phyloP scores from a whole-genome alignment of 2,888 invertebrate species.

The Sarcophaga variegata region DNA sequence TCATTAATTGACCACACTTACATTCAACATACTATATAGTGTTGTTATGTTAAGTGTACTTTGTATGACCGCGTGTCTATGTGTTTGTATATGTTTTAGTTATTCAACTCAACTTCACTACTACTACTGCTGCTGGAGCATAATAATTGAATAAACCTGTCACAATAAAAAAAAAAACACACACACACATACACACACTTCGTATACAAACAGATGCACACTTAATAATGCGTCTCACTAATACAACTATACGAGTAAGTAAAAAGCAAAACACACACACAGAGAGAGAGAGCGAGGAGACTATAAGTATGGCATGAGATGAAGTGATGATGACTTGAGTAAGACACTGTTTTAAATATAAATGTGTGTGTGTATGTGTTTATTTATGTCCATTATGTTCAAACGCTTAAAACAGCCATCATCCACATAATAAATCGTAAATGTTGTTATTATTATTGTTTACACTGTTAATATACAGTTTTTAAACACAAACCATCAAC shows the following conservation, averaged over 20 bases:
- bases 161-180: constrained; percentile 58
- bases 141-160: constrained; percentile 59
- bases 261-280: not conserved
- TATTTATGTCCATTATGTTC: not conserved
- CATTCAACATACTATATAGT: too few relatives aligned
- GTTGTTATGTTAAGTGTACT: not conserved
- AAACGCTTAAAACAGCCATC: not conserved
- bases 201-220: not conserved
- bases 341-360: not conserved
- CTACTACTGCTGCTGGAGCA: constrained; percentile 8
- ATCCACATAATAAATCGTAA: not conserved
- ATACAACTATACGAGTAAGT: too few relatives aligned
- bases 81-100: not conserved
- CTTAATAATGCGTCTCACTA: not conserved
- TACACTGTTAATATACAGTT: not conserved
- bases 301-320: not conserved
- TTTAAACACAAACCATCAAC: not conserved
- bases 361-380: not conserved
- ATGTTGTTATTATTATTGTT: not conserved
- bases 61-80: not conserved
- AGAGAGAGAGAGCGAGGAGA: not conserved
- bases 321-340: not conserved
- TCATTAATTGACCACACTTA: not conserved
- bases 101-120: constrained; percentile 1
- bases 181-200: not conserved